phyloP scores from a whole-genome alignment of 2,113 vertebrate species.

The Megatriorchis doriae region DNA sequence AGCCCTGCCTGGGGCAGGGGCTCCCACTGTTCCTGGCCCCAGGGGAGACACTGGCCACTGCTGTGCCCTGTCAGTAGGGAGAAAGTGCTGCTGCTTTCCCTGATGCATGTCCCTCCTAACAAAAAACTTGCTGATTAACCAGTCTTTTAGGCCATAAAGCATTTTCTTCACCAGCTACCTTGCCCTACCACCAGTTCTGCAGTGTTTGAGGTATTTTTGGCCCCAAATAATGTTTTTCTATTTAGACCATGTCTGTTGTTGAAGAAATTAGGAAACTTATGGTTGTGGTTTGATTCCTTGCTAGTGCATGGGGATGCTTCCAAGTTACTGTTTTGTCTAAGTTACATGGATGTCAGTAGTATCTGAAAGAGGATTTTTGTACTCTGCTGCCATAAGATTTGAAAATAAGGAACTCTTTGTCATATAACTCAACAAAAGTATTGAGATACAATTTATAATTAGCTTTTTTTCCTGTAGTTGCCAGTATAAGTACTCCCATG shows the following conservation, averaged over 20 bases:
- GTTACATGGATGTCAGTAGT: neutral
- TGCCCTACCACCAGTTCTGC: neutral
- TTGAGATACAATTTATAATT: neutral
- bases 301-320: neutral
- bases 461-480: neutral
- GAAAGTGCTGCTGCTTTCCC: neutral
- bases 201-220: neutral
- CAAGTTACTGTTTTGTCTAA: neutral
- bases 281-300: neutral
- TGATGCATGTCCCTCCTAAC: neutral
- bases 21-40: neutral
- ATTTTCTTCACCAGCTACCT: neutral
- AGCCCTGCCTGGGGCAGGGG: neutral
- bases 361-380: constrained; percentile 1
- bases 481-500: neutral
- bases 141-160: neutral
- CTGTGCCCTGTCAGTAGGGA: neutral
- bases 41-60: rapidly evolving
- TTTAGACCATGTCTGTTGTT: neutral
- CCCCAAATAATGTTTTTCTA: neutral
- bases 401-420: constrained; percentile 30
- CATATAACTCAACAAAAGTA: neutral
- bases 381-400: neutral
- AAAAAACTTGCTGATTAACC: neutral
- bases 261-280: neutral